Percentiles rank a stretch among this genome's conserved stretches.
Evolutionary conservation across 1,140 invertebrate species (phyloP).

Genomic region (Propsilocerus akamusi): DNA sequence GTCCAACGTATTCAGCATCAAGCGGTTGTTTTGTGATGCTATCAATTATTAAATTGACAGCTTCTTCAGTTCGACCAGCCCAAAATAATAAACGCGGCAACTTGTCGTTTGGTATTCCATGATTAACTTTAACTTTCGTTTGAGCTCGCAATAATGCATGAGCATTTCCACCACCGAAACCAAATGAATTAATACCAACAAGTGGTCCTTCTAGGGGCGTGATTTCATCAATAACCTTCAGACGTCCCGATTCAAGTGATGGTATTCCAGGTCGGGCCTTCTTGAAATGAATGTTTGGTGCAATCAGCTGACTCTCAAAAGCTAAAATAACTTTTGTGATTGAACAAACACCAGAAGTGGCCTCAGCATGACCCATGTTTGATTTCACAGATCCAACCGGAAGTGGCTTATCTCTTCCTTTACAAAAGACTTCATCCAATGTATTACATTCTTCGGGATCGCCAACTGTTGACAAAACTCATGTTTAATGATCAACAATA

Average conservation of each 20-base stretch:
- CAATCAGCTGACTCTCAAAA: constrained; percentile 50
- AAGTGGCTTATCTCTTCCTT: constrained; percentile 42
- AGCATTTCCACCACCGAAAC: constrained; percentile 61
- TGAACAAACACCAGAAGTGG: constrained; percentile 70
- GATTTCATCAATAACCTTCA: constrained; percentile 49
- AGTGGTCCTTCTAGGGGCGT: constrained; percentile 37
- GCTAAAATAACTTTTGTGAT: constrained; percentile 61
- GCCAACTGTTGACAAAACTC: no score
- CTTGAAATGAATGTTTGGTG: constrained; percentile 63
- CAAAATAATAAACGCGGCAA: constrained; percentile 30
- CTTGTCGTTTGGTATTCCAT: constrained; percentile 29
- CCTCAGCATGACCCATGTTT: constrained; percentile 84
- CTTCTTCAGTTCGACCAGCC: constrained; percentile 37
- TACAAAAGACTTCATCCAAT: constrained; percentile 66
- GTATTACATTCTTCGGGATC: constrained; percentile 58
- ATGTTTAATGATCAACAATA: no score
- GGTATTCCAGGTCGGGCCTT: constrained; percentile 51
- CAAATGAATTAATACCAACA: constrained; percentile 60
- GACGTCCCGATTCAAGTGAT: constrained; percentile 44
- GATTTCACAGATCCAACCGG: constrained; percentile 82
- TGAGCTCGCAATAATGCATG: constrained; percentile 47
- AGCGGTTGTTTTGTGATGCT: constrained; percentile 35
- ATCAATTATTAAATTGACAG: constrained; percentile 45
- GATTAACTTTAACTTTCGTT: constrained; percentile 29
- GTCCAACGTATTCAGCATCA: constrained; percentile 31